Evolutionary conservation across 1,140 invertebrate species (phyloP).

Genomic region (Listronotus oregonensis): DNA sequence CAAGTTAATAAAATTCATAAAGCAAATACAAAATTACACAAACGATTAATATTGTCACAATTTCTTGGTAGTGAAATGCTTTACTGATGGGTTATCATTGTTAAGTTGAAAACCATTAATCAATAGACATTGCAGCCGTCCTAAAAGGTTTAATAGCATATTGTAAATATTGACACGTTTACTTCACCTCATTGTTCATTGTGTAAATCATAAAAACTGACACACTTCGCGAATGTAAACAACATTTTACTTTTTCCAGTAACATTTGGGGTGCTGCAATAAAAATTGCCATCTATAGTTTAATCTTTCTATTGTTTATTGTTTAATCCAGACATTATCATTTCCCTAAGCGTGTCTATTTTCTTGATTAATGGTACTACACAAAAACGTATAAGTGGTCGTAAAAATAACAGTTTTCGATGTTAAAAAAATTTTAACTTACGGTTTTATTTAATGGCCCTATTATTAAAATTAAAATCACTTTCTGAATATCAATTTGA

Average conservation of each 20-base stretch:
- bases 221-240: conserved; percentile 29
- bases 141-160: conserved; percentile 18
- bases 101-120: too few species aligned
- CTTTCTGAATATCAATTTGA: too few species aligned
- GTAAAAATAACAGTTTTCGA: too few species aligned
- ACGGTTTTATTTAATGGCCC: too few species aligned
- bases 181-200: conserved; percentile 25
- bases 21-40: too few species aligned
- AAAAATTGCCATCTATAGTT: conserved; percentile 20
- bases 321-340: conserved; percentile 10
- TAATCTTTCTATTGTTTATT: conserved; percentile 35
- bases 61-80: too few species aligned
- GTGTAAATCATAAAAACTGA: conserved; percentile 23
- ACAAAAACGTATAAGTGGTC: too few species aligned
- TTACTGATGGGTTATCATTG: too few species aligned
- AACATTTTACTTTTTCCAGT: conserved; percentile 23
- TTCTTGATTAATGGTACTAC: conserved; percentile 2
- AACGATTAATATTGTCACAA: too few species aligned
- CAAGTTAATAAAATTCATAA: too few species aligned
- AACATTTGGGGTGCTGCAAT: conserved; percentile 15
- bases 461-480: too few species aligned
- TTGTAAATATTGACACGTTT: conserved; percentile 30
- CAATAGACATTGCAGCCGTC: not conserved
- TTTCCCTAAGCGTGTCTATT: conserved; percentile 5
- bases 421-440: too few species aligned